Evolutionary conservation across 2,113 vertebrate genomes (phyloP), one percentile per base, ranked within the genome.

Genomic region (Poeciliopsis occidentalis): DNA sequence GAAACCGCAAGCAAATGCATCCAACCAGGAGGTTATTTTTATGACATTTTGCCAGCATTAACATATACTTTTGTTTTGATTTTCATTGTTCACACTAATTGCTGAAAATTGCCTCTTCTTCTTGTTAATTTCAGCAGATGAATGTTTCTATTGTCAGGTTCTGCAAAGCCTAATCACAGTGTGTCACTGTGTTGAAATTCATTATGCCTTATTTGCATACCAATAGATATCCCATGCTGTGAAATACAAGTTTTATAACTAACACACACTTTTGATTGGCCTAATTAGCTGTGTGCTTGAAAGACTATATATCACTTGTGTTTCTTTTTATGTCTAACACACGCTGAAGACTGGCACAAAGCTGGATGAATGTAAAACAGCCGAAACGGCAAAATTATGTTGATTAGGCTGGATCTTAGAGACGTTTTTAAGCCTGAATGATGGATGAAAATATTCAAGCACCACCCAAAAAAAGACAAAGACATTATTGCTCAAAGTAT

Each of bases 161-260:
- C 51, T 51, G 66, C 1, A 0, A 68, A 17, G 70, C 67, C 73
- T 85, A 87, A 87, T 89, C 78, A 82, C 75, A 80, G 60, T 41
- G 60, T 79, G 87, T 73, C 76, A 57, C 65, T 69, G 76, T 73
- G 70, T 79, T 63, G 82, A 78, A 87, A 88, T 64, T 87, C 72
- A 83, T 87, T 87, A 90, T 67, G 26, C 41, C 72, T 80, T 84
- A 86, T 93, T 91, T 88, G 83, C 85, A 88, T 83, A 83, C 75
- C 74, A 89, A 83, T 78, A 75, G 66, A 82, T 86, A 78, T 61
- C 66, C n/a, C 62, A 61, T 72, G 68, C 85, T 80, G 79, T 83
- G 75, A 87, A 78, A 80, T 60, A 69, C 62, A 4, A n/a, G 44
- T 76, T 83, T 70, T 78, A 67, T 78, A 71, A 81, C 75, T 79